Base-by-base conservation (phyloP, 2,888 invertebrate genomes). In the Cepaea hortensis region DNA sequence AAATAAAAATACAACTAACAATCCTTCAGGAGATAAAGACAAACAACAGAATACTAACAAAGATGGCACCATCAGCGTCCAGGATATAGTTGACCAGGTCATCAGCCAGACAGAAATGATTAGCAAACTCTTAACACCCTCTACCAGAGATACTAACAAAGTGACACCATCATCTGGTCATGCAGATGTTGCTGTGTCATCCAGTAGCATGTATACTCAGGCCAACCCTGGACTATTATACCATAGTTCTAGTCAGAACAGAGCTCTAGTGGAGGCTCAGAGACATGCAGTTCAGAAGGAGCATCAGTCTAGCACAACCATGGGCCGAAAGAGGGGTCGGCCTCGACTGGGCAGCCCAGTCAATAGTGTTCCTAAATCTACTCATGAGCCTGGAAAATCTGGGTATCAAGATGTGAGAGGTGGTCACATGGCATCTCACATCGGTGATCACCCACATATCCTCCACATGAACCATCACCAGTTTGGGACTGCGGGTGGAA, bases 61-160 rank as follows among this genome's bases (percentile, higher is more conserved):
- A 20, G 77, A 79, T 55, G 75, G 89, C 9, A 88, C 88, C 81
- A 90, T 91, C 35, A 91, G 90, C 88, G 90, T 91, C 55, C 91
- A 91, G 88, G 91, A 91, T 79, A 91, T 92, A 82, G 91, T 92
- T 11, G 91, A 92, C 81, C 88, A 90, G 48, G 91, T 92, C 83
- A 91, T 91, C 46, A 90, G 89, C 18, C 90, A 91, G 79, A 89
- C 91, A n/a, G 90, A 91, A 70, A 88, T 89, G 50, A 89, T 90
- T 46, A 90, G 87, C 72, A 88, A 89, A 23, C 86, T 88, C 6
- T 73, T 88, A 50, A 86, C 89, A 11, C 82, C 88, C 7, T 35
- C 87, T 46, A 5, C 88, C 0, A 65, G 75, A 20, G 65, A 83
- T 7, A 20, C 11, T 46, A 61, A 46, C 61, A 72, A 76, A 62